phyloP scores from a whole-genome alignment of 92 coral and sea anemone genomes.

The Palythoa grandis region DNA sequence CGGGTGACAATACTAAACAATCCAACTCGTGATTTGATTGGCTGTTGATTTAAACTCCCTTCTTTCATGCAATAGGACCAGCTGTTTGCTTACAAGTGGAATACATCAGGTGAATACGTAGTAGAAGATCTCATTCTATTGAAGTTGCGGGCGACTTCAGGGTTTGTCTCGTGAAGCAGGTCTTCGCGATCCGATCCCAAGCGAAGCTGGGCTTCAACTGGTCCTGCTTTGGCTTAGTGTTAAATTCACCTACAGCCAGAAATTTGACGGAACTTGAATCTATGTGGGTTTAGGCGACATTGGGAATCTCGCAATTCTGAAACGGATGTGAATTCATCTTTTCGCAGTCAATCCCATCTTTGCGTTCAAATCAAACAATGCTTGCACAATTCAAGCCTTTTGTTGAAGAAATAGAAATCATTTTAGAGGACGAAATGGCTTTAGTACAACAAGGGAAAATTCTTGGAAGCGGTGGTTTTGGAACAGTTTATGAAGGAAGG shows the following conservation, averaged over 20 bases:
- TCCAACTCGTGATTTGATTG: slow-evolving; percentile 74
- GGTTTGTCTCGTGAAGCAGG: slow-evolving; percentile 74
- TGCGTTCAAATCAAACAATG: slow-evolving; percentile 69
- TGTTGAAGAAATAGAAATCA: slow-evolving; percentile 82
- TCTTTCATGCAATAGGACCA: slow-evolving; percentile 65
- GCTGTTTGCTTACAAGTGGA: slow-evolving; percentile 64
- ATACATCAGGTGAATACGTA: slow-evolving; percentile 69
- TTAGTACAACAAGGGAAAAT: slow-evolving; percentile 77
- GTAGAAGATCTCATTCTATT: slow-evolving; percentile 66
- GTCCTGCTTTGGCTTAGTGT: neutral
- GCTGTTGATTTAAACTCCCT: slow-evolving; percentile 71
- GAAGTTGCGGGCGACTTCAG: slow-evolving; percentile 97
- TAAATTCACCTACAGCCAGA: neutral
- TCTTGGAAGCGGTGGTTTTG: slow-evolving; percentile 97
- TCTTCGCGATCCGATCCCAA: slow-evolving; percentile 52
- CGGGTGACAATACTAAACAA: slow-evolving; percentile 85
- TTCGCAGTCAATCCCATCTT: slow-evolving; percentile 68
- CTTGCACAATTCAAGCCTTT: slow-evolving; percentile 64
- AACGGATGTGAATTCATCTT: slow-evolving; percentile 55
- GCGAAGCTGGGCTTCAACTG: slow-evolving; percentile 61
- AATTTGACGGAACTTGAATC: neutral
- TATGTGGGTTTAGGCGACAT: slow-evolving; percentile 58
- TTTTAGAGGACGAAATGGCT: slow-evolving; percentile 81
- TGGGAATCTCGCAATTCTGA: slow-evolving; percentile 64
- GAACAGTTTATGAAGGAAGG: slow-evolving; percentile 84